Percentiles rank a stretch among this genome's conserved stretches.
Conservation (phyloP, 2,888 invertebrate genomes). For the Tridacna crocea region DNA sequence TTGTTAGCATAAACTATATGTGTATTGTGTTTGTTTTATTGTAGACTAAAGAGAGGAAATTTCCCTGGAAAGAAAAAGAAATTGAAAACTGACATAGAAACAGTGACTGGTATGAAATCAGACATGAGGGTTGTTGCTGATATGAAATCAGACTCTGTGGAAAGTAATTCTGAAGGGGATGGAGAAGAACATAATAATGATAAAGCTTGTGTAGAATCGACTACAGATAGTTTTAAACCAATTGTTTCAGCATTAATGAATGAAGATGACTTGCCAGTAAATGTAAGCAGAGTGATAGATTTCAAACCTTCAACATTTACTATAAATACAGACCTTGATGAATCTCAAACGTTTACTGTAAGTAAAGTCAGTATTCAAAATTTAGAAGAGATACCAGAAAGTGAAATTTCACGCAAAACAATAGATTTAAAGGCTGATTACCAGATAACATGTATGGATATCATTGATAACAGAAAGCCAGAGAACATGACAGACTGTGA, state of each 20-base stretch:
- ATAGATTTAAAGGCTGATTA: too few relatives aligned
- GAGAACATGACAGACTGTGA: too few relatives aligned
- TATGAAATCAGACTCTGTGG: too few relatives aligned
- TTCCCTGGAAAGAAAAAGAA: constrained; percentile 34
- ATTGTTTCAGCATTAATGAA: too few relatives aligned
- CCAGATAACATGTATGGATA: too few relatives aligned
- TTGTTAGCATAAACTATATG: too few relatives aligned
- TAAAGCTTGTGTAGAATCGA: too few relatives aligned
- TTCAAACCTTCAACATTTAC: neutral
- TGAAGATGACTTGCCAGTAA: neutral
- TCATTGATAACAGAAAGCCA: too few relatives aligned
- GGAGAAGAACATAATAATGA: too few relatives aligned
- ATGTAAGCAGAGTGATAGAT: neutral
- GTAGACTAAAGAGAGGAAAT: constrained; percentile 44
- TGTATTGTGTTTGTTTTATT: neutral
- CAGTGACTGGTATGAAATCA: neutral
- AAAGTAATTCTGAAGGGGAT: too few relatives aligned
- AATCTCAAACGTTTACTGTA: constrained; percentile 16
- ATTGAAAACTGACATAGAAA: constrained; percentile 8
- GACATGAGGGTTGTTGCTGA: too few relatives aligned
- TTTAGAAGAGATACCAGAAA: neutral
- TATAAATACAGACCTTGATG: neutral
- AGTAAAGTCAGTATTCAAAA: neutral
- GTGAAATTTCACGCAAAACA: neutral
- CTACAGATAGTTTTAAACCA: too few relatives aligned